Percentiles rank a stretch among this genome's conserved stretches.
These are phyloP conservation scores for Bombyx huttoni DNA, from an alignment of 2,888 invertebrate species.

Conservation along the genomic window DNA sequence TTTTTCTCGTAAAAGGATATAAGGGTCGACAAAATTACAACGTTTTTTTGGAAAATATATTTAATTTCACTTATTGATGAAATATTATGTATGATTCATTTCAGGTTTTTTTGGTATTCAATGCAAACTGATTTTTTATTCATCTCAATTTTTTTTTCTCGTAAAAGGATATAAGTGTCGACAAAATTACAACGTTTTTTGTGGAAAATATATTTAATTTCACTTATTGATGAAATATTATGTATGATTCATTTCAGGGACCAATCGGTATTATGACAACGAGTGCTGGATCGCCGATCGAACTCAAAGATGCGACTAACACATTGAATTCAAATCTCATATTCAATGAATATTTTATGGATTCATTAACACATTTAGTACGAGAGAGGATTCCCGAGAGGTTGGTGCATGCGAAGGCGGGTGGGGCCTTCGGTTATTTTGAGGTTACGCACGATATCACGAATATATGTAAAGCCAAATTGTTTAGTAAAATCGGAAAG, in stretches of 20 bases:
- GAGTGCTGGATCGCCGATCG: slow-evolving; percentile 82
- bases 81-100: slow-evolving; percentile 11
- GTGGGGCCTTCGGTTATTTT: slow-evolving; percentile 88
- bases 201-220: too few species aligned
- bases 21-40: too few species aligned
- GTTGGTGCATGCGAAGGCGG: slow-evolving; percentile 93
- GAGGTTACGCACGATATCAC: slow-evolving; percentile 87
- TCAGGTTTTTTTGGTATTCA: slow-evolving; percentile 24
- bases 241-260: slow-evolving; percentile 34
- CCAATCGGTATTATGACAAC: slow-evolving; percentile 76
- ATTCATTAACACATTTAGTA: slow-evolving; percentile 83
- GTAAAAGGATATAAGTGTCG: too few species aligned
- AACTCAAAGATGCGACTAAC: slow-evolving; percentile 73
- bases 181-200: too few species aligned
- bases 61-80: too few species aligned
- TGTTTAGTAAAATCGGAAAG: slow-evolving; percentile 82
- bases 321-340: slow-evolving; percentile 84
- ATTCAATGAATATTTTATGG: slow-evolving; percentile 82
- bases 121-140: too few species aligned
- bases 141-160: too few species aligned
- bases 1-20: too few species aligned
- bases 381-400: slow-evolving; percentile 93
- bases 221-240: too few species aligned
- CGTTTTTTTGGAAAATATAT: too few species aligned
- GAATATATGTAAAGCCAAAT: slow-evolving; percentile 80